Evolutionary conservation across 2,888 invertebrate species (phyloP).

Genomic region (Plemyria rubiginata): DNA sequence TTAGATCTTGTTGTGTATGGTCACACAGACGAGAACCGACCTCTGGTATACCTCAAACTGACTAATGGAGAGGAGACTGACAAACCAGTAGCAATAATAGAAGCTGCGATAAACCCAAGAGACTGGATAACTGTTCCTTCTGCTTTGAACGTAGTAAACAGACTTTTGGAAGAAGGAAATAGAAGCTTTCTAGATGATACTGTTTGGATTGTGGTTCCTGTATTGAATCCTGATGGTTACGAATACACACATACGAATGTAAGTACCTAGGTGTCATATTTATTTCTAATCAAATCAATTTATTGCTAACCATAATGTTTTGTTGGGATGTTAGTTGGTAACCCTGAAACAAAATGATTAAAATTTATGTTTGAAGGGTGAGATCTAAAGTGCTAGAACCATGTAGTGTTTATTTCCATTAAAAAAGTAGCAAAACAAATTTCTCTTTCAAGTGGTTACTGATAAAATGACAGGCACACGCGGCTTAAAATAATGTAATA

Average conservation of each 20-base stretch:
- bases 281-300: too few species aligned
- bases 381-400: too few species aligned
- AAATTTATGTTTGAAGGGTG: too few species aligned
- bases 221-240: conserved; percentile 90
- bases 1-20: conserved; percentile 59
- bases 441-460: too few species aligned
- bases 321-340: too few species aligned
- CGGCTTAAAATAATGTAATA: too few species aligned
- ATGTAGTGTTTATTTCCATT: too few species aligned
- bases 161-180: conserved; percentile 80
- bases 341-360: too few species aligned
- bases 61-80: conserved; percentile 51
- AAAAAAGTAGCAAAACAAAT: too few species aligned
- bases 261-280: conserved; percentile 48
- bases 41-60: conserved; percentile 79
- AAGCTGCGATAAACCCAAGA: conserved; percentile 87
- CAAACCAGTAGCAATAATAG: conserved; percentile 84
- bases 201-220: conserved; percentile 89
- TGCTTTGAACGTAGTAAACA: conserved; percentile 86
- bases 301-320: too few species aligned
- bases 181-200: conserved; percentile 76
- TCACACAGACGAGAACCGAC: conserved; percentile 57
- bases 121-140: conserved; percentile 90
- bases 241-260: conserved; percentile 85
- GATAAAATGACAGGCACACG: too few species aligned